Evolutionary conservation across 1,140 invertebrate genomes (phyloP).

Genomic region (Cotesia typhae): DNA sequence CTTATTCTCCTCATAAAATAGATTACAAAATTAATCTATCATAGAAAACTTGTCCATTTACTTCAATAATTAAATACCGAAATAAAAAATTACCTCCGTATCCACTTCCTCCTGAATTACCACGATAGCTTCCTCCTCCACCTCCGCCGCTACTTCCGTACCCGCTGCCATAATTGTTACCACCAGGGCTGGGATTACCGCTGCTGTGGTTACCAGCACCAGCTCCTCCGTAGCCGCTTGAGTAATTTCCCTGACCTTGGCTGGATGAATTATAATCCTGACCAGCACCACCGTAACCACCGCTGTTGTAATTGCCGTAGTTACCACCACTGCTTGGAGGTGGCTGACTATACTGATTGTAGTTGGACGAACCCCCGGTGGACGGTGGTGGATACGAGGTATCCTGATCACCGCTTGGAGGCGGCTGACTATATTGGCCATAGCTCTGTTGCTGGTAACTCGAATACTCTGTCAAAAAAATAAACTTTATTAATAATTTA

Average conservation of each 20-base stretch:
- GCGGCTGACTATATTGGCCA: conserved; percentile 58
- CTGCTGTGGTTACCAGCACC: conserved; percentile 54
- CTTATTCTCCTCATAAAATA: too few relatives aligned
- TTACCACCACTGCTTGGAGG: conserved; percentile 57
- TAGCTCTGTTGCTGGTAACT: conserved; percentile 60
- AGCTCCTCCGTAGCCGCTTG: conserved; percentile 62
- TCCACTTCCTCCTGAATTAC: conserved; percentile 46
- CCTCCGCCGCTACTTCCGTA: conserved; percentile 49
- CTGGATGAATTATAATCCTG: conserved; percentile 52
- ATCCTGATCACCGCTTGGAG: conserved; percentile 51
- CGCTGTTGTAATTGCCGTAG: conserved; percentile 52
- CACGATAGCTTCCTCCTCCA: conserved; percentile 50
- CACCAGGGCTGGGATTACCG: conserved; percentile 45
- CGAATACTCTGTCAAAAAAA: conserved; percentile 55
- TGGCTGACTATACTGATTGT: conserved; percentile 58
- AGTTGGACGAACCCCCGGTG: conserved; percentile 46
- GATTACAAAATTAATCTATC: too few relatives aligned
- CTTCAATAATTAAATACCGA: background rate
- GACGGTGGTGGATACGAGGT: conserved; percentile 59
- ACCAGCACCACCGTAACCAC: conserved; percentile 50
- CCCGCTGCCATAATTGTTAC: conserved; percentile 54
- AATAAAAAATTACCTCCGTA: conserved; percentile 44
- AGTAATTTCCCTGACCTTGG: conserved; percentile 53
- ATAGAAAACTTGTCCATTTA: background rate
- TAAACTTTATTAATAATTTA: conserved; percentile 26